Base-by-base conservation (phyloP, 2,888 invertebrate genomes). In the Andrena hattorfiana region DNA sequence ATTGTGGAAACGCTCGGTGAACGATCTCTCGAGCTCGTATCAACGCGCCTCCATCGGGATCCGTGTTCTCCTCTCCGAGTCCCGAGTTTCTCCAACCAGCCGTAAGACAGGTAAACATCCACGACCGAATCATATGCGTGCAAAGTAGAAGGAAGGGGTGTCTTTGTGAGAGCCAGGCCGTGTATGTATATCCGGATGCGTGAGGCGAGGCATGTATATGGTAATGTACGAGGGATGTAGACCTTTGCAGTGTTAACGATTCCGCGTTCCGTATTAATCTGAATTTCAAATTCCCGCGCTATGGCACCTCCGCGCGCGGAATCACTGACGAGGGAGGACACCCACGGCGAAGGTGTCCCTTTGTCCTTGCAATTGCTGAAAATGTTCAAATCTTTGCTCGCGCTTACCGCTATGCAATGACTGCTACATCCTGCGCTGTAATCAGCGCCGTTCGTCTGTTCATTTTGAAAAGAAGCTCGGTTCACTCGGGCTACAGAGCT, bases 181-280 rank as follows among this genome's bases (percentile, higher is more conserved):
- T 73, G 69, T 73, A 78, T 76, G 81, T 76, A 84, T 67, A 77
- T 75, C 20, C 42, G 67, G 10, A 62, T 54, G 60, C 51, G 62
- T 20, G 49, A 8, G 60, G 20, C 0, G 2, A n/a, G 6, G 81
- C 77, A 64, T 77, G 85, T 88, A 82, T 85, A 88, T 88, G 88
- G 82, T 88, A 88, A 88, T 88, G 70, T 70, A 72, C 32, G 28
- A 51, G 67, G 72, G 42, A 48, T 83, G 76, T 69, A 79, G 85
- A 81, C 83, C 77, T 86, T 83, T 82, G 89, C 79, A 77, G 83
- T 82, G 84, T 89, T 88, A 88, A 89, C 89, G 87, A 87, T 84
- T 86, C 77, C 81, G 81, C 85, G 81, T 70, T 76, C 82, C 66
- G 77, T 83, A 89, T 85, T 86, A 89, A 88, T 88, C 87, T 88